Evolutionary conservation across 2,113 vertebrate species (phyloP).

Genomic region (Perca fluviatilis): DNA sequence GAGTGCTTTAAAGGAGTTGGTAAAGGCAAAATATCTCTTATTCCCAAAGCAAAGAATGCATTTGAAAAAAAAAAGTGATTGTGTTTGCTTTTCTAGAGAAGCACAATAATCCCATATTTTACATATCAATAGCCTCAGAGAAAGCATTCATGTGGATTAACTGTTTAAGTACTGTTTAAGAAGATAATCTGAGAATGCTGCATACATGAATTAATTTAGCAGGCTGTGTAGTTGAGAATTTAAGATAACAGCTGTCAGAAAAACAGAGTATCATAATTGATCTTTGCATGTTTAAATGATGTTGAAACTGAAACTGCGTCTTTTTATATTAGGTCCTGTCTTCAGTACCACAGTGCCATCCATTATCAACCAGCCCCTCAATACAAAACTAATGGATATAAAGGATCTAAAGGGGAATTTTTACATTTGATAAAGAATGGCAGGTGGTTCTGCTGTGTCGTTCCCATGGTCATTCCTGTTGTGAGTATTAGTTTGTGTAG

Average conservation of each 20-base stretch:
- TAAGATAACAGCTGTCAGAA: conserved; percentile 38
- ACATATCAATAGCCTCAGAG: conserved; percentile 53
- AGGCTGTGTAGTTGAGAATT: conserved; percentile 9
- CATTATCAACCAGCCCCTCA: not conserved
- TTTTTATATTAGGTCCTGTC: not conserved
- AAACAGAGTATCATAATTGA: conserved; percentile 18
- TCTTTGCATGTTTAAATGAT: conserved; percentile 6
- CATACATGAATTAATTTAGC: conserved; percentile 58
- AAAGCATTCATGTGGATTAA: conserved; percentile 59
- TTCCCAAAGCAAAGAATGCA: conserved; percentile 25
- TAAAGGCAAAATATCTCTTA: conserved; percentile 5
- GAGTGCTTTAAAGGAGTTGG: conserved; percentile 4
- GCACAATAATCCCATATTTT: conserved; percentile 47
- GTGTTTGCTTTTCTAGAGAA: conserved; percentile 38
- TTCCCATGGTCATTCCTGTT: conserved; percentile 39
- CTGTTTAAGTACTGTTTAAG: conserved; percentile 60
- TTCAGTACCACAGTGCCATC: not conserved
- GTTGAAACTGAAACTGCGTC: conserved; percentile 4
- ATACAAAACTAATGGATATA: not conserved
- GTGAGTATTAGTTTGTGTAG: conserved; percentile 17
- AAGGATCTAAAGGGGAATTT: conserved; percentile 12
- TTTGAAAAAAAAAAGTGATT: conserved; percentile 2
- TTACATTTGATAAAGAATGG: conserved; percentile 15
- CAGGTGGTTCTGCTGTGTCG: conserved; percentile 26
- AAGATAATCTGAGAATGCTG: conserved; percentile 56